These are phyloP conservation scores for Pomacea maculata DNA, from an alignment of 1,140 invertebrate genomes.

Conservation along the genomic window DNA sequence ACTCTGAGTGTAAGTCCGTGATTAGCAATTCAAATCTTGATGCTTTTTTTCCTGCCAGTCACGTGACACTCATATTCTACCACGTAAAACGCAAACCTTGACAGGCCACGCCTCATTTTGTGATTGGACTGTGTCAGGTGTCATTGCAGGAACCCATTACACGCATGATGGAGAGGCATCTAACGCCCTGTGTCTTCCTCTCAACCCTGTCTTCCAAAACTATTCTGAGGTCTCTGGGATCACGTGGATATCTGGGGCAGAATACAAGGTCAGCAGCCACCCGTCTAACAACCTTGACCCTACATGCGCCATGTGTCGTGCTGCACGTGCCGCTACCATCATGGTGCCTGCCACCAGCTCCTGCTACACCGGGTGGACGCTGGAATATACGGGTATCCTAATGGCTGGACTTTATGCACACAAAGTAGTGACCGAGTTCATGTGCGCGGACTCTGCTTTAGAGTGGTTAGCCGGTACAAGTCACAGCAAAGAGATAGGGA, in stretches of 20 bases:
- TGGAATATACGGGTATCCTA: conserved; percentile 21
- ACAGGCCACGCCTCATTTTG: no score
- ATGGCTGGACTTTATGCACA: conserved; percentile 20
- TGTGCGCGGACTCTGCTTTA: conserved; percentile 26
- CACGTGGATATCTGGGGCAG: not conserved
- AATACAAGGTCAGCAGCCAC: not conserved
- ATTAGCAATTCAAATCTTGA: no score
- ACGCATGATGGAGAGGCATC: not conserved
- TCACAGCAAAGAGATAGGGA: not conserved
- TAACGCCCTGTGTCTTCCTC: not conserved
- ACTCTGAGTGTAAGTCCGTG: no score
- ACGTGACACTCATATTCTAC: no score
- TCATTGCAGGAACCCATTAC: not conserved
- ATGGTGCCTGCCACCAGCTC: conserved; percentile 38
- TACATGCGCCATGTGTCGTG: not conserved
- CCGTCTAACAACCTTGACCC: not conserved
- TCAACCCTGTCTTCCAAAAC: not conserved
- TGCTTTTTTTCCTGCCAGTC: no score
- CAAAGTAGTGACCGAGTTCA: conserved; percentile 9
- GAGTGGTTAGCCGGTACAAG: not conserved
- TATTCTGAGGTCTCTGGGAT: no score
- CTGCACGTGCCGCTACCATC: not conserved
- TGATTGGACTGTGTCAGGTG: not conserved
- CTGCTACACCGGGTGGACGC: conserved; percentile 38
- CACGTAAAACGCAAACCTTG: no score